phyloP scores from a whole-genome alignment of 2,888 invertebrate genomes.

The Dynastes maya region DNA sequence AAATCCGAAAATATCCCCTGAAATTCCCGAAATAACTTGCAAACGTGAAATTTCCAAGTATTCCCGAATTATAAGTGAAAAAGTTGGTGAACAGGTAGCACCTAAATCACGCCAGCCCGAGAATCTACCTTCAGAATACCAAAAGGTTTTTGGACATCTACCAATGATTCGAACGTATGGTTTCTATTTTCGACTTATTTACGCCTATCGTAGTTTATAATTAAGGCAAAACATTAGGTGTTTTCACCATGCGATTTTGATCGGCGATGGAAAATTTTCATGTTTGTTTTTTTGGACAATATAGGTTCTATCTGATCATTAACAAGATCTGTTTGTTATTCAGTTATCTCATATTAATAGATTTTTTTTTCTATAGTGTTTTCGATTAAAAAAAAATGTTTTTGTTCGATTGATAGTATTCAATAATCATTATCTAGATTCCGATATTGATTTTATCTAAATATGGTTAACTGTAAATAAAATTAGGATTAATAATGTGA shows the following conservation, averaged over 20 bases:
- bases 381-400: too few species aligned
- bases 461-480: too few species aligned
- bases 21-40: too few species aligned
- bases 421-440: too few species aligned
- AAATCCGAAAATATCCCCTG: neutral
- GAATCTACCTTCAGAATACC: neutral
- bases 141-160: neutral
- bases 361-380: too few species aligned
- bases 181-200: slow-evolving; percentile 8
- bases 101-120: neutral
- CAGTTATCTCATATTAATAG: too few species aligned
- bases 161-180: neutral
- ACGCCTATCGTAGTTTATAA: neutral
- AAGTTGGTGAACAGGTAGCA: neutral
- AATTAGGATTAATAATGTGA: too few species aligned
- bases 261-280: neutral
- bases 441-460: too few species aligned
- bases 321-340: too few species aligned
- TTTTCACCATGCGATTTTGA: too few species aligned
- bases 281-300: neutral
- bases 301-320: too few species aligned
- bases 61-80: neutral
- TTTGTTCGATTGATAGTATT: too few species aligned
- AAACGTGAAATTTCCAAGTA: neutral
- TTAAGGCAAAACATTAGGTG: neutral